Evolutionary conservation across 2,113 vertebrate species (phyloP), one percentile per base, ranked within the genome.

Genomic region (Gymnobelideus leadbeateri): DNA sequence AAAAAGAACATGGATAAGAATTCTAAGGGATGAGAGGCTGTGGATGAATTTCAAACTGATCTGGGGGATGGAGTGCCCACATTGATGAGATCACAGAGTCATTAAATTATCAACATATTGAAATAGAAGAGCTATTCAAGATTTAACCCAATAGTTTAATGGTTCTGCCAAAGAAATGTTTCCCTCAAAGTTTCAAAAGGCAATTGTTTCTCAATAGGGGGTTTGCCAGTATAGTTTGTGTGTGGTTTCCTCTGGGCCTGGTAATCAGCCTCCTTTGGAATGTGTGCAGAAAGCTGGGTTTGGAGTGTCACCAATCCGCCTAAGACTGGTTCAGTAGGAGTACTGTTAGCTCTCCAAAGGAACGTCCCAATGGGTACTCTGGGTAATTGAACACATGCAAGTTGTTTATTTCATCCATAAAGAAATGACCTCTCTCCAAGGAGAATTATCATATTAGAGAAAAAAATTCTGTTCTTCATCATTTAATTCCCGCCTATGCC

Each of bases 331-430:
- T 84, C 68, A 84, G 68, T 84, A 43, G n/a, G 16, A 84, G n/a
- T 84, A 84, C n/a, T 84, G 68, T 51, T n/a, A 0, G 8, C 51
- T 6, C 7, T 50, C 84, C 61, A 52, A 23, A 2, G 55, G 26
- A 84, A 92, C 94, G 92, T 54, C 51, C 89, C 14, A 0, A 89
- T 3, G 37, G 68, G 55, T 92, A 91, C 51, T 77, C 55, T 0
- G 28, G 90, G 93, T 91, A 53, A 95, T 8, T 51, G 93, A 93
- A 92, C 90, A 93, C 12, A 68, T 93, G 94, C 49, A 26, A 50
- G 61, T 23, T 89, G 91, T 96, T 95, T 84, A 54, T 53, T 68
- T 84, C n/a, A 31, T 46, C 95, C 53, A 25, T 54, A 93, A 46
- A 92, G n/a, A 51, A 90, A 92, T 43, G 96, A 61, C 24, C 47